Percentiles rank a stretch among this genome's conserved stretches.
These are phyloP conservation scores for Anthoscopus minutus DNA, from an alignment of 2,113 vertebrate genomes.

Conservation along the genomic window DNA sequence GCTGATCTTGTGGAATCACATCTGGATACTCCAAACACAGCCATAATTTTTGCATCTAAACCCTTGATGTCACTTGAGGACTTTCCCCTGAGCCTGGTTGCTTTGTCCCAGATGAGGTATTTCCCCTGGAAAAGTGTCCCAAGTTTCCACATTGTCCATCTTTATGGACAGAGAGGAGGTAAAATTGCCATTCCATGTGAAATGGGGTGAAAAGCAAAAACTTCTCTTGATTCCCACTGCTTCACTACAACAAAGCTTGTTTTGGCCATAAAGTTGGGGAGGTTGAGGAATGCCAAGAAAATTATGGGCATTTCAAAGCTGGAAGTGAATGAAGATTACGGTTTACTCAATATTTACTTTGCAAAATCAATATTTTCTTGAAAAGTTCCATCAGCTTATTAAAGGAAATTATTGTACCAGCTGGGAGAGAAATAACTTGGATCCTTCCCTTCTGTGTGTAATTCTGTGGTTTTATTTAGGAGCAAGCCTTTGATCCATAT, in stretches of 20 bases:
- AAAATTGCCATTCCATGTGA: background rate
- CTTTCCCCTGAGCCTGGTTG: background rate
- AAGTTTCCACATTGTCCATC: background rate
- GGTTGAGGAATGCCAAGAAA: background rate
- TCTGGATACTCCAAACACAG: background rate
- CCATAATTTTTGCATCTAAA: background rate
- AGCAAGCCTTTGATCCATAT: constrained; percentile 98
- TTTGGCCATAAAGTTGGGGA: background rate
- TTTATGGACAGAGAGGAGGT: background rate
- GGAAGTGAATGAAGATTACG: background rate
- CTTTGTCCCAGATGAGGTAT: background rate
- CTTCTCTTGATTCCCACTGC: background rate
- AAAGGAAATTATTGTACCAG: background rate
- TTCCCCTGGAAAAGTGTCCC: background rate
- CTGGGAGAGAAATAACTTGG: background rate
- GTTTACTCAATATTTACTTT: background rate
- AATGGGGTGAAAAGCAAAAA: background rate
- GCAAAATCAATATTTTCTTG: background rate
- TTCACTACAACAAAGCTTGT: background rate
- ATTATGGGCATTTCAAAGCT: background rate
- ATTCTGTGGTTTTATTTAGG: constrained; percentile 68
- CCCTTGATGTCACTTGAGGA: background rate
- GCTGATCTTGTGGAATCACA: background rate
- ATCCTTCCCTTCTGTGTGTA: background rate
- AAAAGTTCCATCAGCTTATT: background rate